Conservation (phyloP, 30 jellyfish, hydroid and myxozoan genomes). For the Morbakka virulenta region DNA sequence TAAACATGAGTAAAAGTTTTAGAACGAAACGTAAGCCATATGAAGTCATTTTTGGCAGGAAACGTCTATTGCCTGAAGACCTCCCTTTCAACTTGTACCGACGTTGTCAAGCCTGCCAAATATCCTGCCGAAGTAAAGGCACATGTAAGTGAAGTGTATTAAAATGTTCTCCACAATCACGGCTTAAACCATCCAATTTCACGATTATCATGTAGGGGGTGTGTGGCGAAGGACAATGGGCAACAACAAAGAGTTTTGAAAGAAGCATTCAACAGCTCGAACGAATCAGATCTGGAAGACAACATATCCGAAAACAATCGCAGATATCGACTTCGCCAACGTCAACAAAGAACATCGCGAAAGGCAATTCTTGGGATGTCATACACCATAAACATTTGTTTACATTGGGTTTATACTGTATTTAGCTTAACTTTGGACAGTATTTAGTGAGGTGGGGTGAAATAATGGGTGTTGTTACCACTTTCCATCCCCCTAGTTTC, state of each 20-base stretch:
- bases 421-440: neutral
- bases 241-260: constrained; percentile 7
- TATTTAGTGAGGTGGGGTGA: neutral
- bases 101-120: constrained; percentile 6
- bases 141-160: constrained; percentile 10
- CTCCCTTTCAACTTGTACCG: neutral
- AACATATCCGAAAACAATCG: constrained; percentile 40
- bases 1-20: constrained; percentile 41
- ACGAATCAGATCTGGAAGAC: constrained; percentile 38
- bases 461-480: neutral
- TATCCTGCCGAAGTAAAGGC: constrained; percentile 12
- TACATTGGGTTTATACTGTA: neutral
- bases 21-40: constrained; percentile 42
- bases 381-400: too few relatives aligned
- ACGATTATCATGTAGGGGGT: neutral
- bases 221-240: constrained; percentile 1
- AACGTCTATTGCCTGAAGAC: constrained; percentile 7
- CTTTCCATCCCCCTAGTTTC: neutral
- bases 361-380: neutral
- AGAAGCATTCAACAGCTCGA: constrained; percentile 36
- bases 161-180: neutral
- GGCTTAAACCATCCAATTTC: neutral
- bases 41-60: constrained; percentile 1
- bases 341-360: constrained; percentile 8
- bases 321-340: constrained; percentile 39